Evolutionary conservation across 2,797 vertebrate species (phyloP).

Genomic region (Eulemur albifrons): DNA sequence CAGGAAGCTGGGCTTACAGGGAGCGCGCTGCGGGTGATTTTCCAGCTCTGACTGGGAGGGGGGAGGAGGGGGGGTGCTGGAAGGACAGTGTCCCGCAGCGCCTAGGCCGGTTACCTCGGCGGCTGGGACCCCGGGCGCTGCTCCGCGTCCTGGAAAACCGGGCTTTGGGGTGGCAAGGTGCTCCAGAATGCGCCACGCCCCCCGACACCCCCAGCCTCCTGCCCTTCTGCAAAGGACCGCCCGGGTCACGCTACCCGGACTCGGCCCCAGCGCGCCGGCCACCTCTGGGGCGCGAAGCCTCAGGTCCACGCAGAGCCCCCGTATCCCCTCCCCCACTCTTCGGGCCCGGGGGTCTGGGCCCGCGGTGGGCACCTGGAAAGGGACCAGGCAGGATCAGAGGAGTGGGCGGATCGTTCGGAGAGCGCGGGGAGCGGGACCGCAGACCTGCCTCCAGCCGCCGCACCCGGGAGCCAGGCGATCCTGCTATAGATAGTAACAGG

Average conservation of each 20-base stretch:
- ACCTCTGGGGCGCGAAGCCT: background rate
- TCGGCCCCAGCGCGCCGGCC: background rate
- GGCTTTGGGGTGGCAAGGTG: background rate
- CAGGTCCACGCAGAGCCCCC: background rate
- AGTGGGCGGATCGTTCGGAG: conserved; percentile 69
- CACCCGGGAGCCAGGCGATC: conserved; percentile 83
- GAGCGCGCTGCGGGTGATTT: conserved; percentile 71
- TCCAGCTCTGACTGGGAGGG: conserved; percentile 43
- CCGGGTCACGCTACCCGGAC: conserved; percentile 21
- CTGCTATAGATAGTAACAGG: conserved; percentile 87
- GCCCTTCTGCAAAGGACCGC: conserved; percentile 39
- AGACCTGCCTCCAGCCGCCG: conserved; percentile 79
- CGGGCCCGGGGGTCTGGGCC: background rate
- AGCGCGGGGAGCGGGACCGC: conserved; percentile 77
- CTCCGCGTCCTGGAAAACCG: background rate
- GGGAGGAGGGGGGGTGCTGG: background rate
- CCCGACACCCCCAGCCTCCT: background rate
- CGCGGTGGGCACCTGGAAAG: conserved; percentile 42
- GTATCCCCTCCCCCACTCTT: background rate
- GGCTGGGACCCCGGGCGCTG: background rate
- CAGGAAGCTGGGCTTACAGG: conserved; percentile 62
- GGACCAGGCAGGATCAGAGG: background rate
- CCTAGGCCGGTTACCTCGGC: background rate
- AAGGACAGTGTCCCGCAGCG: background rate
- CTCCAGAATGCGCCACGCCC: background rate